Conservation (phyloP, 2,113 vertebrate species). For the Phoxinus phoxinus region DNA sequence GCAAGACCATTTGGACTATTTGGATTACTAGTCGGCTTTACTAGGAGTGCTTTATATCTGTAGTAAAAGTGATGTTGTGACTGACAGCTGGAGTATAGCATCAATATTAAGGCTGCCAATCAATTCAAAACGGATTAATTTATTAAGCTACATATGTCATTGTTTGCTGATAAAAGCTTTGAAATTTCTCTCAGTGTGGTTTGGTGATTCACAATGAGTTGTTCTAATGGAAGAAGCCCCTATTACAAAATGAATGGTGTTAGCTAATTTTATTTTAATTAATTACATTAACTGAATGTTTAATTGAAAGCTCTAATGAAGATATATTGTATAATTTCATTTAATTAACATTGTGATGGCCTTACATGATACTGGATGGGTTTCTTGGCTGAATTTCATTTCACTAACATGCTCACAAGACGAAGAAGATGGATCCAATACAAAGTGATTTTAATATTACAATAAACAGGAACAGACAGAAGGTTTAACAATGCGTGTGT, state of each 20-base stretch:
- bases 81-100: background rate
- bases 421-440: too few relatives aligned
- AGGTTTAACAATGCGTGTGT: too few relatives aligned
- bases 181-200: background rate
- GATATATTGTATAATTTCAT: background rate
- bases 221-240: background rate
- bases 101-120: background rate
- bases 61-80: conserved; percentile 2
- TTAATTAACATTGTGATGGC: background rate
- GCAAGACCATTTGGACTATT: background rate
- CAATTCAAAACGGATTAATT: background rate
- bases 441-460: too few relatives aligned
- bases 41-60: background rate
- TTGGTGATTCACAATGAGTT: background rate
- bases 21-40: conserved; percentile 16
- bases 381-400: background rate
- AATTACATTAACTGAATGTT: background rate
- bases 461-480: too few relatives aligned
- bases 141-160: too few relatives aligned
- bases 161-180: too few relatives aligned
- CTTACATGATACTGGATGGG: background rate
- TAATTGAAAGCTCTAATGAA: background rate
- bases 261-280: background rate
- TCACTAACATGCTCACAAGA: too few relatives aligned
- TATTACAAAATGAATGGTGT: background rate